phyloP scores from a whole-genome alignment of 2,797 vertebrate species.

The Alauda arvensis region DNA sequence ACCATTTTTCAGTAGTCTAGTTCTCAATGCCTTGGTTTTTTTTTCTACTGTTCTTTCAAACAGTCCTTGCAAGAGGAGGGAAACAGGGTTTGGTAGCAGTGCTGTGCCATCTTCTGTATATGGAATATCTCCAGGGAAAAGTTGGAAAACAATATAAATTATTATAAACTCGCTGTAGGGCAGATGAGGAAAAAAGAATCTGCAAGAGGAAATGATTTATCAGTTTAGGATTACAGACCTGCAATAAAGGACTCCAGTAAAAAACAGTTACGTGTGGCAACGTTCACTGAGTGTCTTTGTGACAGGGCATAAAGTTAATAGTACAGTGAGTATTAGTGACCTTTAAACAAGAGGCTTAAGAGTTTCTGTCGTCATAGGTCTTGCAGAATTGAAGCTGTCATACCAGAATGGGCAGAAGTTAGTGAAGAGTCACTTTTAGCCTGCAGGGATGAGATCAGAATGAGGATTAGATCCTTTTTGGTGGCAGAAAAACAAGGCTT shows the following conservation, averaged over 20 bases:
- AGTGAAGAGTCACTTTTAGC: not conserved
- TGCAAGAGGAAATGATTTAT: not conserved
- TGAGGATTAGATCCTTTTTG: not conserved
- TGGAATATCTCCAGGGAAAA: not conserved
- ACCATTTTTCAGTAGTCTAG: not conserved
- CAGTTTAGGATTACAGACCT: not conserved
- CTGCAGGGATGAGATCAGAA: not conserved
- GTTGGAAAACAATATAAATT: not conserved
- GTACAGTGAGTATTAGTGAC: not conserved
- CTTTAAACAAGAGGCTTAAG: conserved; percentile 4
- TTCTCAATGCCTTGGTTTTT: not conserved
- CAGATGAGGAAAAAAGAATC: not conserved
- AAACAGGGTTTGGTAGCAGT: not conserved
- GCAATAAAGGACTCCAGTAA: not conserved
- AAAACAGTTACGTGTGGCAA: not conserved
- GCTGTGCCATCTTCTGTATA: not conserved
- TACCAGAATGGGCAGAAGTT: not conserved
- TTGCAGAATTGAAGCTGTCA: not conserved
- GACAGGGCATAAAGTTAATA: not conserved
- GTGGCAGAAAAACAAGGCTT: conserved; percentile 9
- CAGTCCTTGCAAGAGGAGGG: not conserved
- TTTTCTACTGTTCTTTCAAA: not conserved
- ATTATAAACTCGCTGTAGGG: not conserved
- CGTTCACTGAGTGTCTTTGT: not conserved
- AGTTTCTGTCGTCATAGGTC: not conserved